Percentiles rank a stretch among this genome's conserved stretches.
Conservation (phyloP, 2,113 vertebrate species). For the Acanthisitta chloris region DNA sequence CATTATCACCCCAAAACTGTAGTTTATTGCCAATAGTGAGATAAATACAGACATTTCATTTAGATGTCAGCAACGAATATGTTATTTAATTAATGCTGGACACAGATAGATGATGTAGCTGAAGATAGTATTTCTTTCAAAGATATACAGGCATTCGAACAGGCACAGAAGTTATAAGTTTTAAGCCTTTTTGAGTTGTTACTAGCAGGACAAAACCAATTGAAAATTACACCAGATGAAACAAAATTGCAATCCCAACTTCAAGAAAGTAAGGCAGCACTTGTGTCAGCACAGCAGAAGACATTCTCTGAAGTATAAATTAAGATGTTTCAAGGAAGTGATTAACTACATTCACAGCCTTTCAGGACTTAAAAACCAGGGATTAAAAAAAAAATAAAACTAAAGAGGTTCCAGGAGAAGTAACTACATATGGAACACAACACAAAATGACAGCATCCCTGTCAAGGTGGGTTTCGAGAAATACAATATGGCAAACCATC, state of each 20-base stretch:
- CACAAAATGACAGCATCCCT: neutral
- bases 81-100: neutral
- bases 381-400: neutral
- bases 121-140: neutral
- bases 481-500: slow-evolving; percentile 9
- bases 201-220: neutral
- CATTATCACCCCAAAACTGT: neutral
- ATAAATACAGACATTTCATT: neutral
- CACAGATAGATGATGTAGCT: neutral
- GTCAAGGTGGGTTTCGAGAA: neutral
- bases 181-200: neutral
- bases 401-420: neutral
- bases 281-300: neutral
- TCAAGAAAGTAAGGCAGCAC: neutral
- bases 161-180: neutral
- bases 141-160: neutral
- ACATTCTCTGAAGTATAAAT: neutral
- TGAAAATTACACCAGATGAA: neutral
- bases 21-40: neutral
- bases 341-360: neutral
- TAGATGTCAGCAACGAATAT: neutral
- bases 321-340: neutral
- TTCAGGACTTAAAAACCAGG: neutral
- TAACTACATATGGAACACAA: neutral
- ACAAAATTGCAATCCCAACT: neutral